Evolutionary conservation across 64 coral and sea anemone genomes (phyloP).

Genomic region (Montipora cactus): DNA sequence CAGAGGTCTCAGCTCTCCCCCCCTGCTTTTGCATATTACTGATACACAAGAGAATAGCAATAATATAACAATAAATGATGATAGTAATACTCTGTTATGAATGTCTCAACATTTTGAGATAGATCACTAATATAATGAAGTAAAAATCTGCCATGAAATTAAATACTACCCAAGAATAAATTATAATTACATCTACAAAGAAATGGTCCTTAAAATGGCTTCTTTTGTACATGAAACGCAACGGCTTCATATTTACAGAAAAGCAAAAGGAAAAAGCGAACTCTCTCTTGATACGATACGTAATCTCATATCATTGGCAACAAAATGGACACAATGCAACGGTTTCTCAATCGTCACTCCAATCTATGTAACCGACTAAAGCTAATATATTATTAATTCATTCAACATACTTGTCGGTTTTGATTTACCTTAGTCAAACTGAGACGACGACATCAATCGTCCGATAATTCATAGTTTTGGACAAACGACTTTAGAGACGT

Average conservation of each 20-base stretch:
- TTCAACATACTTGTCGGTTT: no score
- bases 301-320: background rate
- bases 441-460: no score
- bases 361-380: no score
- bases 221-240: background rate
- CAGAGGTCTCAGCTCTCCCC: no score
- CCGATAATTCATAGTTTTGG: no score
- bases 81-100: background rate
- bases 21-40: background rate
- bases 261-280: background rate
- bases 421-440: no score
- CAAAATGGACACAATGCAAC: no score
- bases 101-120: conserved; percentile 7
- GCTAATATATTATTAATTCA: no score
- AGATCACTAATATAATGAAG: background rate
- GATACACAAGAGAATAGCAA: background rate
- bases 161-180: conserved; percentile 46
- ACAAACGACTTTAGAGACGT: no score
- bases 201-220: conserved; percentile 21
- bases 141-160: background rate
- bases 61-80: background rate
- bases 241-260: conserved; percentile 19
- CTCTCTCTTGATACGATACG: background rate
- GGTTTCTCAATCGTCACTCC: no score
- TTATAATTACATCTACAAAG: conserved; percentile 21